A percentile compares a stretch with the other conserved stretches of the same genome.
phyloP scores from a whole-genome alignment of 2,888 invertebrate species.

The Vanessa cardui region DNA sequence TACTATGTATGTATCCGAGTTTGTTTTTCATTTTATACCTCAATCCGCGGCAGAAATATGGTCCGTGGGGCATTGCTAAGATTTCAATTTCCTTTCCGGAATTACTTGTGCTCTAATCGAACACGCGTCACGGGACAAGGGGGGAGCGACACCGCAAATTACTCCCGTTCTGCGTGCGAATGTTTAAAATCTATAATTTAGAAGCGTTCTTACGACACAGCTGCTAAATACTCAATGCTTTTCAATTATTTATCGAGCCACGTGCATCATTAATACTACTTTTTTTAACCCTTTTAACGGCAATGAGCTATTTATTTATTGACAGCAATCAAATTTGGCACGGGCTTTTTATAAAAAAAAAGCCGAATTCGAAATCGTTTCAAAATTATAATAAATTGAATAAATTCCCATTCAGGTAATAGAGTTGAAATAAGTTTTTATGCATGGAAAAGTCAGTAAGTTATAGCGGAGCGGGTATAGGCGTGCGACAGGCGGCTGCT shows the following conservation, averaged over 20 bases:
- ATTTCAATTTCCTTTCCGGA: slow-evolving; percentile 83
- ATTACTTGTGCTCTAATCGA: slow-evolving; percentile 82
- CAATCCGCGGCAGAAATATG: slow-evolving; percentile 66
- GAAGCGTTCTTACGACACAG: slow-evolving; percentile 60
- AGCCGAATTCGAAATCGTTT: neutral
- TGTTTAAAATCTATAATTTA: slow-evolving; percentile 77
- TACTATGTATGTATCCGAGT: slow-evolving; percentile 42
- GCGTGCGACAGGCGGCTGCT: slow-evolving; percentile 76
- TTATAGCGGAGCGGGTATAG: slow-evolving; percentile 63
- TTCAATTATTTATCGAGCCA: slow-evolving; percentile 54
- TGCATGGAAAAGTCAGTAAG: slow-evolving; percentile 70
- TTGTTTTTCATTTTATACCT: slow-evolving; percentile 73
- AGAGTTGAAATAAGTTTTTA: slow-evolving; percentile 63
- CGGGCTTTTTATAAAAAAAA: neutral
- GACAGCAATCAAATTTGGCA: neutral
- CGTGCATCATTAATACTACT: neutral
- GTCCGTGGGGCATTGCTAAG: slow-evolving; percentile 80
- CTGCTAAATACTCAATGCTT: slow-evolving; percentile 59
- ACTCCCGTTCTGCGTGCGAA: slow-evolving; percentile 73
- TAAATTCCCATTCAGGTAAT: slow-evolving; percentile 34
- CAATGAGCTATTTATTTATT: neutral
- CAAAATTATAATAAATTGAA: slow-evolving; percentile 17
- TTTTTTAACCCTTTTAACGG: neutral
- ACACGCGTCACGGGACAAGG: slow-evolving; percentile 75
- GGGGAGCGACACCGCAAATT: slow-evolving; percentile 73